Evolutionary conservation across 2,888 invertebrate species (phyloP), one percentile per base, ranked within the genome.

Genomic region (Netelia inedita): DNA sequence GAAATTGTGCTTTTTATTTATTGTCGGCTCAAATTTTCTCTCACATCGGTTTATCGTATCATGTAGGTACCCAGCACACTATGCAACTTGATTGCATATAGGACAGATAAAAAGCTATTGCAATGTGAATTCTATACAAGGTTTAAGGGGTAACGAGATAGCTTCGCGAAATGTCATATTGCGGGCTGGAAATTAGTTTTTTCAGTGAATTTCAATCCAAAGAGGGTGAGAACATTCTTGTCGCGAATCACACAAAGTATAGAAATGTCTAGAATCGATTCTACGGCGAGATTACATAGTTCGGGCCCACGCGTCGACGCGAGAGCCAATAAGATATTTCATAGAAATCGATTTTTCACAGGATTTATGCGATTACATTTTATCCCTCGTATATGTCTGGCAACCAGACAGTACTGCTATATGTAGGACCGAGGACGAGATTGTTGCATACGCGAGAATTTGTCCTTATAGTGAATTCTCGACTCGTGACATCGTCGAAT

Each of bases 191-290:
- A 88, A 90, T 90, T 90, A 91, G 88, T 88, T 85, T 79, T 89
- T 85, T 85, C 83, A 88, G 88, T 89, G 88, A 90, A 89, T 91
- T 89, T 90, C 85, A 71, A 86, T 78, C 76, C 86, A 78, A 86
- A 86, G 79, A 61, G 79, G 61, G 41, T 75, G 50, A 84, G 79
- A 57, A 63, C n/a, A 11, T 55, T 46, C 35, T 53, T 41, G 73
- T 69, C 75, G 21, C 59, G 59, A 57, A 16, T 14, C 74, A 10
- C 74, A 10, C 72, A 57, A 21, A 50, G 63, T 63, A 69, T 28
- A 74, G n/a, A n/a, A 21, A 71, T 69, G 11, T 9, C 68, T 43
- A 46, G 50, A 23, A 8, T n/a, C 19, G 46, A 59, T 28, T 23
- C 19, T 69, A 46, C 14, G 46, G 19, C 16, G 68, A 8, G 41